Base-by-base conservation (phyloP, 2,888 invertebrate species). In the Conistra vaccinii region DNA sequence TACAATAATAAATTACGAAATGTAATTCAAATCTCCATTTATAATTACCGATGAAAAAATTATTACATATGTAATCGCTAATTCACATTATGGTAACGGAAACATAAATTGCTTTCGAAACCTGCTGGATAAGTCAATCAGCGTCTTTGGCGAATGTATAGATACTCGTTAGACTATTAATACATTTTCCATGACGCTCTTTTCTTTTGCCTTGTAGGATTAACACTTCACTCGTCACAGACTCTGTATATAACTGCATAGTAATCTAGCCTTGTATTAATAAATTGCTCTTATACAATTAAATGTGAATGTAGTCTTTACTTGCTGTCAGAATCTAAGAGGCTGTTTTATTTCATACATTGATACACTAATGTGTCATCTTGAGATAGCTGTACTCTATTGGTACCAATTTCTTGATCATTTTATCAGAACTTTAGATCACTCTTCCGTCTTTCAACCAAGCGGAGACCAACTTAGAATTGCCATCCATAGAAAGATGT, bases 41-140 rank as follows among this genome's bases (percentile, higher is more conserved):
- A 48, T 62, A 60, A 85, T 81, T 57, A 68, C 67, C 69, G 71
- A 45, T 85, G 73, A 85, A 78, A 60, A 67, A 73, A 83, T 83
- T 83, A 85, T 85, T 67, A 51, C 67, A 66, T 67, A 62, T 57
- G 62, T 62, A 69, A 83, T 83, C 35, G 71, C 42, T 60, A 63
- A 73, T 65, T 63, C 35, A 70, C 35, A 78, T 85, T 71, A 78
- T 55, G 45, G 39, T 61, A 72, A 61, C 86, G 84, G 86, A 83
- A 78, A 80, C 76, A 78, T 51, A 81, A 87, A 80, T 86, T 78
- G 76, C 81, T 86, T 80, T 86, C 78, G 57, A 86, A 86, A 86
- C 76, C 85, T 57, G 86, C 71, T 75, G 62, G 78, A 75, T 73
- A 39, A 76, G 73, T 84, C 72, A 86, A 80, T 86, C 85, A 71